A percentile compares a stretch with the other conserved stretches of the same genome.
Conservation (phyloP, 1,140 invertebrate genomes). For the Melanaphis sacchari region DNA sequence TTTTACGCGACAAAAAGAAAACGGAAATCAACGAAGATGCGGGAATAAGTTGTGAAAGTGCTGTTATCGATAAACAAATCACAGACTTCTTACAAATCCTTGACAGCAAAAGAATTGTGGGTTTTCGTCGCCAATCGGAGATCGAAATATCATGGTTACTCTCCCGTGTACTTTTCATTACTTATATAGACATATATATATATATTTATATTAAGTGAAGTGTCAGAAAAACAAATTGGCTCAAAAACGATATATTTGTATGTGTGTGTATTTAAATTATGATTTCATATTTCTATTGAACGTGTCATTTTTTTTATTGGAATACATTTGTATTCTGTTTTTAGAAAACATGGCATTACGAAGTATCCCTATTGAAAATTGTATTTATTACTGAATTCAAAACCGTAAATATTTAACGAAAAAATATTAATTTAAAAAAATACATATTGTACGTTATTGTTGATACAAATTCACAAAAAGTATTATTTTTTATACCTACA, state of each 20-base stretch:
- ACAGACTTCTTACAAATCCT: conserved; percentile 46
- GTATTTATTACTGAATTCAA: background rate
- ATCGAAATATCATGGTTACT: conserved; percentile 42
- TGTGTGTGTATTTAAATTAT: background rate
- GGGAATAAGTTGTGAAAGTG: background rate
- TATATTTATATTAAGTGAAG: conserved; percentile 12
- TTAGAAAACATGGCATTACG: background rate
- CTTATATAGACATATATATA: background rate
- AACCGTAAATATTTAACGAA: background rate
- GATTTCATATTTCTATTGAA: background rate
- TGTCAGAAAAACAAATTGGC: conserved; percentile 21
- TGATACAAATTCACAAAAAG: background rate
- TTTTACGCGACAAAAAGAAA: conserved; percentile 34
- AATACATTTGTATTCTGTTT: conserved; percentile 15
- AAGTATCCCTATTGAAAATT: background rate
- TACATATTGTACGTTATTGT: background rate
- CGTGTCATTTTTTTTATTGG: background rate
- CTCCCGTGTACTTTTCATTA: conserved; percentile 1
- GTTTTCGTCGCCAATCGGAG: conserved; percentile 16
- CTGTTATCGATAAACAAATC: conserved; percentile 36
- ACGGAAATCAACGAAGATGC: background rate
- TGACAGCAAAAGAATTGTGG: conserved; percentile 11
- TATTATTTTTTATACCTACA: background rate
- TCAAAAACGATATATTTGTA: background rate
- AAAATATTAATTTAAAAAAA: background rate